These are phyloP conservation scores for Zoroaster sp. DNA, from an alignment of 53 echinoderm and acorn worm species.

Conservation along the genomic window DNA sequence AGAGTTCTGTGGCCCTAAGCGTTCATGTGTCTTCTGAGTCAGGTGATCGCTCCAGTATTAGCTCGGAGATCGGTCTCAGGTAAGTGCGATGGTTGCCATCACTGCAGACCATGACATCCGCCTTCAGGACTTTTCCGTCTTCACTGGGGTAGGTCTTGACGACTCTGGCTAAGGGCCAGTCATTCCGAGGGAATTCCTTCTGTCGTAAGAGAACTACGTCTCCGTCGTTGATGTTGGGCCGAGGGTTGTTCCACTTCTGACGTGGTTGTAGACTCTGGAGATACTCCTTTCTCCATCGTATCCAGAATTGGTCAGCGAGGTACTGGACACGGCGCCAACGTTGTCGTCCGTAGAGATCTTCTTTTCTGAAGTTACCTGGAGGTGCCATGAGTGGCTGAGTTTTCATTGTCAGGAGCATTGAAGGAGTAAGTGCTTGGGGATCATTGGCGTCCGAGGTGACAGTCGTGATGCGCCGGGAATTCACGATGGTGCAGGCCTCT, in stretches of 20 bases:
- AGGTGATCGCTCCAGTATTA: neutral
- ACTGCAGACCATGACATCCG: conserved; percentile 20
- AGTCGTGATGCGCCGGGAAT: conserved; percentile 22
- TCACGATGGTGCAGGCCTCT: conserved; percentile 33
- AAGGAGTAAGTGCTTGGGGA: neutral
- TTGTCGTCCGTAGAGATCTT: neutral
- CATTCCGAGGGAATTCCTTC: conserved; percentile 10
- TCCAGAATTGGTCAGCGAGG: conserved; percentile 59
- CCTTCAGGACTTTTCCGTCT: conserved; percentile 1
- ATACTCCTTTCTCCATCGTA: conserved; percentile 59
- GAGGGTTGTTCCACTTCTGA: conserved; percentile 23
- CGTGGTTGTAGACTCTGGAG: conserved; percentile 54
- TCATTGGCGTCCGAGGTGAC: conserved; percentile 43
- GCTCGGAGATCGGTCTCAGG: conserved; percentile 12
- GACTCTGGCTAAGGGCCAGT: conserved; percentile 39
- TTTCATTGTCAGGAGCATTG: neutral
- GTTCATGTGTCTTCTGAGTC: neutral
- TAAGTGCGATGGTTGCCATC: neutral
- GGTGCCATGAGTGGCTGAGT: neutral
- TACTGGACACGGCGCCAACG: conserved; percentile 56
- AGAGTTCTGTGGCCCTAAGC: no score
- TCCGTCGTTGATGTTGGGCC: neutral
- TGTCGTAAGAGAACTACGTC: conserved; percentile 53
- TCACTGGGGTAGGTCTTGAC: conserved; percentile 28
- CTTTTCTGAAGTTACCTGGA: neutral